Percentiles rank a stretch among this genome's conserved stretches.
Evolutionary conservation across 2,888 invertebrate species (phyloP).

Genomic region (Eupithecia subumbrata): DNA sequence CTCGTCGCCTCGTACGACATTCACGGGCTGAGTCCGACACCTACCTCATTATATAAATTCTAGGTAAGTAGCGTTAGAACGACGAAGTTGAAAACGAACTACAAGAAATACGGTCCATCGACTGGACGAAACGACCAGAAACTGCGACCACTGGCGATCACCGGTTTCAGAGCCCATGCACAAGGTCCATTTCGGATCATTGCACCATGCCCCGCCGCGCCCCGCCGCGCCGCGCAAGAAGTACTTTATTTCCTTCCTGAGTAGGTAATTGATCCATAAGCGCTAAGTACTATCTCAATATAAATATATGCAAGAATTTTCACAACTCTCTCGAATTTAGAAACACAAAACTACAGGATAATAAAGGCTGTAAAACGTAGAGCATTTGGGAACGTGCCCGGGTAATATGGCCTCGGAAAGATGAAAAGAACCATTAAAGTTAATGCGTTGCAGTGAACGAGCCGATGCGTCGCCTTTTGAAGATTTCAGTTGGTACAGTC

Average conservation of each 20-base stretch:
- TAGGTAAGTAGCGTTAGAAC: too few species aligned
- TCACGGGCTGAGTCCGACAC: neutral
- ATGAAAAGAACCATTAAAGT: conserved; percentile 26
- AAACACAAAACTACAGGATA: neutral
- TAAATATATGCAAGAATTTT: neutral
- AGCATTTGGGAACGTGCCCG: conserved; percentile 1
- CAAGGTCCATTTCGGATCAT: neutral
- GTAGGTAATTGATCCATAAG: neutral
- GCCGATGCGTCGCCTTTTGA: conserved; percentile 21
- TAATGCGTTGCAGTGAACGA: conserved; percentile 25
- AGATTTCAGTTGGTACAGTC: conserved; percentile 2
- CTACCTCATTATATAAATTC: too few species aligned
- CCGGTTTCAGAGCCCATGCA: neutral
- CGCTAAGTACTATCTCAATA: neutral
- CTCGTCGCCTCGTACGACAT: neutral
- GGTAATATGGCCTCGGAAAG: conserved; percentile 19
- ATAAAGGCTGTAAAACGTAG: neutral
- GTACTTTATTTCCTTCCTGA: neutral
- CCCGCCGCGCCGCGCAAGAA: neutral
- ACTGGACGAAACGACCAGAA: neutral
- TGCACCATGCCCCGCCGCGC: neutral
- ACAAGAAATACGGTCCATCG: neutral
- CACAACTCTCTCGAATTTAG: neutral
- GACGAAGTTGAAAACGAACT: too few species aligned
- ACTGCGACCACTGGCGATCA: neutral